Percentiles rank a stretch among this genome's conserved stretches.
Evolutionary conservation across 1,140 invertebrate genomes (phyloP).

Genomic region (Physella acuta): DNA sequence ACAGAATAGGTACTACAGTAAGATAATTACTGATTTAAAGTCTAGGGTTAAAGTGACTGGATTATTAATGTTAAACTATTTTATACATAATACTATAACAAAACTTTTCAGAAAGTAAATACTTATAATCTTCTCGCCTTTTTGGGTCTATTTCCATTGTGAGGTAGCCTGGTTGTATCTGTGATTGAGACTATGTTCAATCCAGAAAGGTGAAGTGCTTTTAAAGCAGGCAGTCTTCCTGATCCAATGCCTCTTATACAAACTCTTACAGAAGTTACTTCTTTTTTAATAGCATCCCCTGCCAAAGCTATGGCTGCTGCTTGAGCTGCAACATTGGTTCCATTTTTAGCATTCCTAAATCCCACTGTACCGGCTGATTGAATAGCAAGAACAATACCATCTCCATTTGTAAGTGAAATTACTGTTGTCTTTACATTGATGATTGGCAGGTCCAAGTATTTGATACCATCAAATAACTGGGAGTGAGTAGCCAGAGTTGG

Average conservation of each 20-base stretch:
- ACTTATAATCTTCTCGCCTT: slow-evolving; percentile 35
- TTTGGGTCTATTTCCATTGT: slow-evolving; percentile 32
- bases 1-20: no score
- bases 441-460: slow-evolving; percentile 79
- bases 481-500: slow-evolving; percentile 52
- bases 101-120: no score
- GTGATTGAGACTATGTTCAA: slow-evolving; percentile 87
- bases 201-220: slow-evolving; percentile 87
- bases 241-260: slow-evolving; percentile 80
- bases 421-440: slow-evolving; percentile 77
- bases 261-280: slow-evolving; percentile 74
- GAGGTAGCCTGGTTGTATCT: slow-evolving; percentile 75
- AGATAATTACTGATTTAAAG: no score
- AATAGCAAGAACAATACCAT: no score
- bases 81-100: no score
- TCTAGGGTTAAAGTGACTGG: no score
- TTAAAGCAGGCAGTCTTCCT: slow-evolving; percentile 81
- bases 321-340: slow-evolving; percentile 94
- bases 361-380: slow-evolving; percentile 92
- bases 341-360: slow-evolving; percentile 91
- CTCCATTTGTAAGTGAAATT: no score
- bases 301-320: slow-evolving; percentile 81
- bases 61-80: no score
- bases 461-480: slow-evolving; percentile 74
- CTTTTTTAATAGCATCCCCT: slow-evolving; percentile 68